Base-by-base conservation (phyloP, 2,888 invertebrate species). In the Oscheius onirici region DNA sequence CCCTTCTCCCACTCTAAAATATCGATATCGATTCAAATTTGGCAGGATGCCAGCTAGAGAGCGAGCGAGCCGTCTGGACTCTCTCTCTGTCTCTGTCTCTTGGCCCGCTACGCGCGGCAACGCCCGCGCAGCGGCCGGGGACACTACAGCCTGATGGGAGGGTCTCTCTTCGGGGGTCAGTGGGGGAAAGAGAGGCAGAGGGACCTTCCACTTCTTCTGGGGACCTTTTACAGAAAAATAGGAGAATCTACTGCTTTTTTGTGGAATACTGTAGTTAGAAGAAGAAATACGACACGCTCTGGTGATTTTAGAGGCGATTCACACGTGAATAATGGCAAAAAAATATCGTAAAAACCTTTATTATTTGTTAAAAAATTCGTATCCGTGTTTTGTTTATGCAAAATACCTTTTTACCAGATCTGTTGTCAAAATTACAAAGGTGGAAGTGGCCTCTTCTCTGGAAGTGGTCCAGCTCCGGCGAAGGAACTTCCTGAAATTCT, bases 1-100 rank as follows among this genome's bases (percentile, higher is more conserved):
- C 40, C 41, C n/a, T 24, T 15, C 49, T 10, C 46, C n/a, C 46
- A 51, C 40, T 51, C 49, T 20, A 69, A 69, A 69, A 58, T 58
- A 58, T 40, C 60, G 57, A 63, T 70, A 70, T 70, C 43, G 70
- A 70, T 70, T 52, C 34, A 34, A 34, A 34, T 22, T 52, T 63
- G 70, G 70, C 70, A 63, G 10, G 5, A 51, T 54, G 70, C 70
- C 70, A 70, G 57, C 17, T 58, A 41, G 26, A 34, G 34, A 26
- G 52, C 52, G 41, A 65, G 49, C 17, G 22, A 20, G 51, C 63
- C 6, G 55, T 52, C 70, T 70, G 63, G n/a, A 20, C 52, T 52
- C 61, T 69, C 69, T 69, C 20, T 66, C 28, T 15, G 34, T n/a
- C 8, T 43, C 43, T 15, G 22, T 49, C 67, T 20, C 49, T 34